Conservation (phyloP, 2,113 vertebrate species). For the Athene cunicularia region DNA sequence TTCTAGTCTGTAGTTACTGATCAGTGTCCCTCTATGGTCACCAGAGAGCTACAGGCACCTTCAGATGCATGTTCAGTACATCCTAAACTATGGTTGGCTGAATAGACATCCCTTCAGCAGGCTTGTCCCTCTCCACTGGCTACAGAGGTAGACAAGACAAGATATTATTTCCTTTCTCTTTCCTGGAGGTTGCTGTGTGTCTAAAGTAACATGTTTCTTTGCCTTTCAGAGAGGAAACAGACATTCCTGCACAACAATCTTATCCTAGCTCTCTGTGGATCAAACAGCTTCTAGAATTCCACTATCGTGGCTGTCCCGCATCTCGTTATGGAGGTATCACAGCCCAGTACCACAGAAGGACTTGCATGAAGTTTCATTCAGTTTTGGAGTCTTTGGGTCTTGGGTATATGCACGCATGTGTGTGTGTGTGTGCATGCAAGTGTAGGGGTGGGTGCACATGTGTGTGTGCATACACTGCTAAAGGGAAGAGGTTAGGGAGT, state of each 20-base stretch:
- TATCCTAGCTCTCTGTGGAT: neutral
- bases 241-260: fast-evolving
- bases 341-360: neutral
- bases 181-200: neutral
- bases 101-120: neutral
- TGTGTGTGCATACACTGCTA: neutral
- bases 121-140: neutral
- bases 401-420: neutral
- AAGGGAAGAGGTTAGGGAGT: neutral
- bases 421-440: neutral
- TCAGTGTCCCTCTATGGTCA: neutral
- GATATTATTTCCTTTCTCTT: neutral
- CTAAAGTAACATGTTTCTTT: neutral
- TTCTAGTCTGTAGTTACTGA: neutral
- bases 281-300: neutral
- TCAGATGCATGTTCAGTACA: fast-evolving
- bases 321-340: neutral
- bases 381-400: neutral
- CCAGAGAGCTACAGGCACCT: neutral
- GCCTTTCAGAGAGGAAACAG: neutral
- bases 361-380: neutral
- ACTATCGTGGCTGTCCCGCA: neutral
- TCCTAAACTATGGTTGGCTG: neutral
- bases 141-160: fast-evolving
- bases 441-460: neutral